A percentile compares a stretch with the other conserved stretches of the same genome.
phyloP scores from a whole-genome alignment of 2,113 vertebrate species.

The Balaenoptera acutorostrata region DNA sequence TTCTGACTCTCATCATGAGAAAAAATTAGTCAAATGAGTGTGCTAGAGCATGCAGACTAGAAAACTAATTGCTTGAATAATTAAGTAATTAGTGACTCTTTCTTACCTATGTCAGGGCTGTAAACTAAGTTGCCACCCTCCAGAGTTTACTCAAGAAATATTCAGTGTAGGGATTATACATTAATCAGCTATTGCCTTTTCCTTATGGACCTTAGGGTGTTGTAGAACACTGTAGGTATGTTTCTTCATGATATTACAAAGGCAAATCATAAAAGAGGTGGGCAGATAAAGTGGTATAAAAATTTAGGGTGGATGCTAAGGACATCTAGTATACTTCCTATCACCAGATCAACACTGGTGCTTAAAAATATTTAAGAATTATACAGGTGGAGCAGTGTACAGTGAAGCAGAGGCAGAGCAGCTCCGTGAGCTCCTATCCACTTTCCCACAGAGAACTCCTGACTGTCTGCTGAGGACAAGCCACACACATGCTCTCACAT shows the following conservation, averaged over 20 bases:
- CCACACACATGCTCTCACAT: constrained; percentile 56
- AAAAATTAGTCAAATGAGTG: neutral
- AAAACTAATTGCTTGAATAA: neutral
- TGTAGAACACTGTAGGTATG: neutral
- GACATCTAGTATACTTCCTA: neutral
- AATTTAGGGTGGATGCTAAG: neutral
- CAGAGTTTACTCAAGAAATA: neutral
- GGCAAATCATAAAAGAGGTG: neutral
- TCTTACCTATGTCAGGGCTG: neutral
- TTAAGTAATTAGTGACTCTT: neutral
- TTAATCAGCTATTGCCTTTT: neutral
- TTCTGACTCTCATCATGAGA: neutral
- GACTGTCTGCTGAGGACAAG: constrained; percentile 67
- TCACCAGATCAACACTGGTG: neutral
- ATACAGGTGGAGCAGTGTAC: constrained; percentile 78
- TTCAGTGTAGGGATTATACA: neutral
- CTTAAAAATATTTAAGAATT: neutral
- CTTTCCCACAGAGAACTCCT: constrained; percentile 76
- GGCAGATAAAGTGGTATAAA: neutral
- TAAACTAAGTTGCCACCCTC: neutral
- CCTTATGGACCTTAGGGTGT: neutral
- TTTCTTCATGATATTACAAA: neutral
- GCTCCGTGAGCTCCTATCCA: constrained; percentile 66
- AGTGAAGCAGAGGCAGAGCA: constrained; percentile 74
- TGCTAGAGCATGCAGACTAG: neutral